Base-by-base conservation (phyloP, 2,113 vertebrate species). In the Ifrita kowaldi region DNA sequence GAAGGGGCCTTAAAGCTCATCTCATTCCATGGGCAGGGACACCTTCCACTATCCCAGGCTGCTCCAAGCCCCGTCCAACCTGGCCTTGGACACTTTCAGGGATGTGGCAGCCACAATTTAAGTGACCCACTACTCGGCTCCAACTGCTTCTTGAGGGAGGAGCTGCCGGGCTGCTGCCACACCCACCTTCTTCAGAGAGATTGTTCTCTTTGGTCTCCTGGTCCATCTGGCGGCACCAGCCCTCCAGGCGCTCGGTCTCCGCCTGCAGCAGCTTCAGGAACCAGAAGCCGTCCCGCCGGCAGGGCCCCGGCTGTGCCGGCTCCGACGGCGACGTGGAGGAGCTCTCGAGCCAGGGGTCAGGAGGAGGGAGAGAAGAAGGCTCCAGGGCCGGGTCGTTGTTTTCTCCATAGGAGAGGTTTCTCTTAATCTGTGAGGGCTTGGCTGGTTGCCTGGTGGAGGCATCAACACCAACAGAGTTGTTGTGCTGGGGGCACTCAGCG, bases 221-320 rank as follows among this genome's bases (percentile, higher is more conserved):
- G 95, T 99, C 99, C 99, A 99, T 99, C 98, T 99, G 99, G 85
- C 98, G 99, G 97, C 99, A 99, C 99, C 99, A 99, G 84, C 99
- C 99, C 95, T 99, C 99, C 96, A 99, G 99, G 63, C 99, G 98
- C 84, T 99, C 99, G 0, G 99, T 99, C 95, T 99, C 99, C 0
- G 99, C 99, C 97, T 99, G 99, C 95, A 99, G 98, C 77, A 99
- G 98, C 97, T 99, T 99, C 92, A 99, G 97, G 96, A 99, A 99
- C 99, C 99, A 99, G 96, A 98, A 99, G 52, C 99, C 99, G 1
- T 99, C 99, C 76, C 99, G 98, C 87, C 99, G 98, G 95, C 99
- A 99, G 78, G 99, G 97, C 41, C 98, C 98, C 3, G 98, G 96
- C 79, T 96, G 97, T 1, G 79, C 96, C 52, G 97, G 98, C 71